Base-by-base conservation (phyloP, 2,113 vertebrate genomes). In the Chionodraco myersi region DNA sequence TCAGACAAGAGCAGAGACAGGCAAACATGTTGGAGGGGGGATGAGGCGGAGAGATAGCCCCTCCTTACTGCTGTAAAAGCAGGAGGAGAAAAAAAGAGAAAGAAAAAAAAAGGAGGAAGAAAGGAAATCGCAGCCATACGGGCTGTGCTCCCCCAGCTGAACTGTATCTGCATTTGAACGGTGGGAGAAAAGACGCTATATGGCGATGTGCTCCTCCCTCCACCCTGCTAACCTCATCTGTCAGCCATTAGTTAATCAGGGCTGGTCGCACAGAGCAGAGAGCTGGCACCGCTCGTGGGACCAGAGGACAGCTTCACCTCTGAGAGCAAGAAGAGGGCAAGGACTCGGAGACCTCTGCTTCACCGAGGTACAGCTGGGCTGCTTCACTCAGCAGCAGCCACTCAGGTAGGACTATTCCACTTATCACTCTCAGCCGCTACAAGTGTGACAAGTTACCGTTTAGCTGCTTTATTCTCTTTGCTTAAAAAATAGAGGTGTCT, bases 121-220 rank as follows among this genome's bases (percentile, higher is more conserved):
- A 91, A 88, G 85, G 80, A 94, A 93, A 94, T 90, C 83, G 67
- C 88, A 92, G 90, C 91, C 87, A 86, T 94, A 93, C 62, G 78
- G 45, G 48, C 76, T 87, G 7, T 16, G 72, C 64, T 88, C 44
- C 78, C 73, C 64, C 75, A 72, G 82, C 83, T 91, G 90, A 90
- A 87, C 70, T 72, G 81, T 80, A 82, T 90, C 7, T 51, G 30
- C 85, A 58, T 80, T 86, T 76, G 54, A 62, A 64, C 70, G 71
- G 87, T 75, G 88, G 90, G 85, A 86, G 82, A 84, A 70, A 79
- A 77, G 53, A 26, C 49, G 56, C 82, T 75, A 80, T 84, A 83
- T 79, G 80, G 60, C 58, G 65, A 75, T 2, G 78, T 44, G 48
- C 77, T 74, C 77, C 80, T 92, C 87, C 83, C 85, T 84, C 80